Conservation (phyloP, 1,140 invertebrate species). For the Eubasilissa regina region DNA sequence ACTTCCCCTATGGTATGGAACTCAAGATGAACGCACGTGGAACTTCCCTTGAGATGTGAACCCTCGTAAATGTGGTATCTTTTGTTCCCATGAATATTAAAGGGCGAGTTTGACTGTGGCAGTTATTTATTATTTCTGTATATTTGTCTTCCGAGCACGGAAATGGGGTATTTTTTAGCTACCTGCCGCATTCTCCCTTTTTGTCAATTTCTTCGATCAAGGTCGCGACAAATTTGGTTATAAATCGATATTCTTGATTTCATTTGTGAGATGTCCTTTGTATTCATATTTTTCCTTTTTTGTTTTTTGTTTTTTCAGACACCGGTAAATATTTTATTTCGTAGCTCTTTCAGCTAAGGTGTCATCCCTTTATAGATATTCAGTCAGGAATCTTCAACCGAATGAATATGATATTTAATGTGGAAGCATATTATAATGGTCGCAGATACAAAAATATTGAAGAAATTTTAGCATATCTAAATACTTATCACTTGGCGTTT, state of each 20-base stretch:
- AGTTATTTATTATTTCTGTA: slow-evolving; percentile 58
- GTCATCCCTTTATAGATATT: too few relatives aligned
- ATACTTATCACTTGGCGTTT: too few relatives aligned
- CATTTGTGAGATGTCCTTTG: too few relatives aligned
- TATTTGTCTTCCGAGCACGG: slow-evolving; percentile 45
- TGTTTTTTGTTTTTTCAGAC: too few relatives aligned
- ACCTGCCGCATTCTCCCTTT: background rate
- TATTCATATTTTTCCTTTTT: too few relatives aligned
- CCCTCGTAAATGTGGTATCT: slow-evolving; percentile 55
- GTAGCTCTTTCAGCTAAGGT: too few relatives aligned
- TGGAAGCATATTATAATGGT: too few relatives aligned
- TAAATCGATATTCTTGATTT: background rate
- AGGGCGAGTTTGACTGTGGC: slow-evolving; percentile 53
- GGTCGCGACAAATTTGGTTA: background rate
- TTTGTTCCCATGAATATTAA: slow-evolving; percentile 58
- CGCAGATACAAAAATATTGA: too few relatives aligned
- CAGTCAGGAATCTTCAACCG: too few relatives aligned
- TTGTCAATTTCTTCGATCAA: background rate
- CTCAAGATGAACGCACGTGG: slow-evolving; percentile 47
- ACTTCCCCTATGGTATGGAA: slow-evolving; percentile 2
- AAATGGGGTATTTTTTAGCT: slow-evolving; percentile 25
- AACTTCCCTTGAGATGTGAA: slow-evolving; percentile 53
- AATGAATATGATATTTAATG: too few relatives aligned
- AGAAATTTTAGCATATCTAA: too few relatives aligned
- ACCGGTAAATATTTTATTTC: too few relatives aligned